Conservation (phyloP, 2,888 invertebrate species). For the Crioceris asparagi region DNA sequence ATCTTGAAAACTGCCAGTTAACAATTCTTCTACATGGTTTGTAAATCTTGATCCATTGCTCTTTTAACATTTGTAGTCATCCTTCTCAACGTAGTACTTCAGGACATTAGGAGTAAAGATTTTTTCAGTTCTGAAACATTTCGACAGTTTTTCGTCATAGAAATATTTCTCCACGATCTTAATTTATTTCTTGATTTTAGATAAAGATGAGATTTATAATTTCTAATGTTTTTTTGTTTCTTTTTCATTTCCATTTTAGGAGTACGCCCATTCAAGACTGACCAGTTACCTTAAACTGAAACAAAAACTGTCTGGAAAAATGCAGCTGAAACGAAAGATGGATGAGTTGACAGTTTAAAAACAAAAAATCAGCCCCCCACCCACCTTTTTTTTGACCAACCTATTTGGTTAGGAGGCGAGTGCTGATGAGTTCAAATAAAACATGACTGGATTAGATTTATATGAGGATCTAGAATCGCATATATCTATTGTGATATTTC, state of each 20-base stretch:
- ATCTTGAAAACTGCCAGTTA: too few relatives aligned
- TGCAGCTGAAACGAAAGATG: slow-evolving; percentile 29
- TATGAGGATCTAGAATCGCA: slow-evolving; percentile 1
- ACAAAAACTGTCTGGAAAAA: slow-evolving; percentile 21
- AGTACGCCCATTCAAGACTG: slow-evolving; percentile 28
- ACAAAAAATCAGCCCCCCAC: neutral
- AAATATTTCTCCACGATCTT: too few relatives aligned
- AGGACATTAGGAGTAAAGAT: too few relatives aligned
- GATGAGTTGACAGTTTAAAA: slow-evolving; percentile 18
- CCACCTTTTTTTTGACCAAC: neutral
- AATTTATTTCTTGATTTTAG: too few relatives aligned
- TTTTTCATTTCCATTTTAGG: slow-evolving; percentile 22
- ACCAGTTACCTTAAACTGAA: slow-evolving; percentile 29
- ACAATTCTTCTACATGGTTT: too few relatives aligned
- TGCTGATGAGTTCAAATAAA: neutral
- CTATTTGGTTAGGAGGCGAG: neutral
- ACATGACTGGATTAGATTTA: neutral
- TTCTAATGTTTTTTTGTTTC: too few relatives aligned
- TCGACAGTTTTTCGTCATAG: too few relatives aligned
- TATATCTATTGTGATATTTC: slow-evolving; percentile 18
- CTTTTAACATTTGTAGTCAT: too few relatives aligned
- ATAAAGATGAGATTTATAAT: too few relatives aligned
- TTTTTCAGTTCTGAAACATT: too few relatives aligned
- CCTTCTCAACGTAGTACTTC: too few relatives aligned
- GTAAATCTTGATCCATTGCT: too few relatives aligned